Evolutionary conservation across 2,888 invertebrate genomes (phyloP), one percentile per base, ranked within the genome.

Genomic region (Taphrorychus bicolor): DNA sequence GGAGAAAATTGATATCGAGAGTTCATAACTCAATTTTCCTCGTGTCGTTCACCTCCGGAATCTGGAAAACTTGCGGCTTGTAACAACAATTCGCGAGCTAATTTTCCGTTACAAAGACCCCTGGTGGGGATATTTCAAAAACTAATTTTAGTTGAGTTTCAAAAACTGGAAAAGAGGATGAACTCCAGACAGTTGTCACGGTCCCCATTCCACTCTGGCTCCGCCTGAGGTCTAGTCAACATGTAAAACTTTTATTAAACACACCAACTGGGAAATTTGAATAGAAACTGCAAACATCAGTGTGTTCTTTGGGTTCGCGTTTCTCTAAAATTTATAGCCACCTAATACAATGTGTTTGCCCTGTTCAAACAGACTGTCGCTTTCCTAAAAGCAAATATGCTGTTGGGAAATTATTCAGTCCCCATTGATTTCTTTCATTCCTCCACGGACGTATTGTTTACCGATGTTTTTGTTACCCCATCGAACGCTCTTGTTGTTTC

Each of bases 231-330:
- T 19, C 51, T 45, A 45, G 22, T 2, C 7, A 65, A 17, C 58
- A 58, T 65, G 59, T 65, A 65, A 65, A 65, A 65, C 65, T 65
- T 65, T 65, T 65, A 65, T 65, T 65, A 65, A 65, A 65, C 65
- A 65, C 51, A 59, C 65, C 65, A 59, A 65, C 65, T 65, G 65
- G 65, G 65, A 65, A 65, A 65, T 65, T 65, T 65, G 53, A 65
- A 65, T 65, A 48, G 65, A 65, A 65, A 65, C 59, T 11, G 65
- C 65, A 59, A 65, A 65, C 65, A 59, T 65, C 53, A 59, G 41
- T 58, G 41, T 58, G 62, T 63, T 58, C 58, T 63, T 63, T 49
- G 22, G 63, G 51, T 22, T 51, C 51, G 48, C 42, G 42, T 63
- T 56, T 57, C 56, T 63, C 63, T 49, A 58, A 63, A 63, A 63